Evolutionary conservation across 2,888 invertebrate species (phyloP).

Genomic region (Cephonodes hylas): DNA sequence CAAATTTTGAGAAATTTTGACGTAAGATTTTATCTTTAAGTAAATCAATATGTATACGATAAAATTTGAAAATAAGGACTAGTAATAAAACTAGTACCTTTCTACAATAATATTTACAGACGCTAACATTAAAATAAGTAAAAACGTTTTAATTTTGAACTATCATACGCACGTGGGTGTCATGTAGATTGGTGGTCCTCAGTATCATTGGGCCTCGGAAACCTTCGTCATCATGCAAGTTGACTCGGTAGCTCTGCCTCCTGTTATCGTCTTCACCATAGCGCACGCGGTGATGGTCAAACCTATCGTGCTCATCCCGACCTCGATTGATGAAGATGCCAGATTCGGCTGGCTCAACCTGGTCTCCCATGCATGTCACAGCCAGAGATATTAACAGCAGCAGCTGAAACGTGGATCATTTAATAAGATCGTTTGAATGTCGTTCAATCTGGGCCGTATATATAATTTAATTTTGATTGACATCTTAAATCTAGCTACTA

Average conservation of each 20-base stretch:
- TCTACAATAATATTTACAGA: too few species aligned
- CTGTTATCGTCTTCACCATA: conserved; percentile 16
- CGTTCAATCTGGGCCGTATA: too few species aligned
- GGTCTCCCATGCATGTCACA: conserved; percentile 4
- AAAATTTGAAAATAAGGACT: too few species aligned
- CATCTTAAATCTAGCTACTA: too few species aligned
- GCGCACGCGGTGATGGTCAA: conserved; percentile 16
- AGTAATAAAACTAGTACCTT: too few species aligned
- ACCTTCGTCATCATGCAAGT: conserved; percentile 23
- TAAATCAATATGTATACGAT: too few species aligned
- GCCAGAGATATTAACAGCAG: conserved; percentile 4
- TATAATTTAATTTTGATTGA: too few species aligned
- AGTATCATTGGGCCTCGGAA: conserved; percentile 34
- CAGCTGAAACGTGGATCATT: not conserved
- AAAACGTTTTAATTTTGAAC: not conserved
- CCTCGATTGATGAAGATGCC: not conserved
- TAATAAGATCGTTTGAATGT: not conserved
- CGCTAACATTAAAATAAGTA: too few species aligned
- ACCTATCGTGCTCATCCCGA: not conserved
- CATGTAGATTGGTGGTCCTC: conserved; percentile 31
- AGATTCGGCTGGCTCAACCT: not conserved
- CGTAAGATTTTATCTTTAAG: too few species aligned
- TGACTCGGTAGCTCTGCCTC: conserved; percentile 13
- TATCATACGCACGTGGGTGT: conserved; percentile 31
- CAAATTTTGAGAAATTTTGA: too few species aligned